These are phyloP conservation scores for Halichondria panicea DNA, from an alignment of 37 sponge, comb jelly and placozoan genomes.

Conservation along the genomic window DNA sequence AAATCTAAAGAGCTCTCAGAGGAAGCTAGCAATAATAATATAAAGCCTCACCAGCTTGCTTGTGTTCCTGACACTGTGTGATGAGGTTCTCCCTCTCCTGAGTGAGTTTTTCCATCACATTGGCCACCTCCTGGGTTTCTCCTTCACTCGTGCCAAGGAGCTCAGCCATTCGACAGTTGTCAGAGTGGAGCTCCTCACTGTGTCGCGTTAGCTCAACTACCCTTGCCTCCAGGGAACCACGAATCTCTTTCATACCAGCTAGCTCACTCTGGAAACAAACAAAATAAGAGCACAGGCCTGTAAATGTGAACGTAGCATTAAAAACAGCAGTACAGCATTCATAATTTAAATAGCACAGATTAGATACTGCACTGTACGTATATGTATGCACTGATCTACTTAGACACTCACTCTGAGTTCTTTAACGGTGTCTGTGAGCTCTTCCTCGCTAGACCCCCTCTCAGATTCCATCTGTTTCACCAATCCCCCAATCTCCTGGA, in stretches of 20 bases:
- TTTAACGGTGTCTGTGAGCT: slow-evolving; percentile 19
- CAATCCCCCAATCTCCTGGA: slow-evolving; percentile 68
- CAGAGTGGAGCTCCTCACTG: slow-evolving; percentile 25
- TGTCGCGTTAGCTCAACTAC: slow-evolving; percentile 16
- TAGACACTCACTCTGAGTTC: slow-evolving; percentile 31
- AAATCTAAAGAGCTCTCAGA: not conserved
- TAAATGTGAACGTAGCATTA: not conserved
- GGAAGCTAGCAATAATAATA: not conserved
- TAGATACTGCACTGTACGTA: not conserved
- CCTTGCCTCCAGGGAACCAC: slow-evolving; percentile 4
- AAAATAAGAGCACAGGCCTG: not conserved
- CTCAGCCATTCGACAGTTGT: slow-evolving; percentile 65
- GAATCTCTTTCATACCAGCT: not conserved
- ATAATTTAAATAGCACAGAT: not conserved
- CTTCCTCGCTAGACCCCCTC: slow-evolving; percentile 57
- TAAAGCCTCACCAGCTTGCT: slow-evolving; percentile 24
- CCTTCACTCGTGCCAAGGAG: slow-evolving; percentile 59
- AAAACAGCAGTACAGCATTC: not conserved
- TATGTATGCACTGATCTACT: not conserved
- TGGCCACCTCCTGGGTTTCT: slow-evolving; percentile 47
- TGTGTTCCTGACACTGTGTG: slow-evolving; percentile 49
- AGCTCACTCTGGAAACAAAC: slow-evolving; percentile 15
- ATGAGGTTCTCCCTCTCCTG: slow-evolving; percentile 54
- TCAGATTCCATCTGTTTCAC: slow-evolving; percentile 85
- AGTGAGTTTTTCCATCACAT: slow-evolving; percentile 51